Evolutionary conservation across 64 coral and sea anemone genomes (phyloP).

Genomic region (Pocillopora verrucosa): DNA sequence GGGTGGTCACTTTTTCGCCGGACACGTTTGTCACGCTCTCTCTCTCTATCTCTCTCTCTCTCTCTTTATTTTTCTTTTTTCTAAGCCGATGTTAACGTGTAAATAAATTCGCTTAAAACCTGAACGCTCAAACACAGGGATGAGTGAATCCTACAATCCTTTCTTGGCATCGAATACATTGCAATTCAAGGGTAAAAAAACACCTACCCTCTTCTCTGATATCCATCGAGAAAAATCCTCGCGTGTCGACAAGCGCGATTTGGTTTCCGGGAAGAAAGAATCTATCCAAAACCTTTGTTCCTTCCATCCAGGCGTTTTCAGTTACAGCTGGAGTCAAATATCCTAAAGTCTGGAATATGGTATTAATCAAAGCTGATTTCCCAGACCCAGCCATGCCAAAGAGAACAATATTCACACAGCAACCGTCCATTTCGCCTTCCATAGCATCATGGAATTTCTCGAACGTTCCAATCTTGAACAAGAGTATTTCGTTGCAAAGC

Average conservation of each 20-base stretch:
- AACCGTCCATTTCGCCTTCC: constrained; percentile 64
- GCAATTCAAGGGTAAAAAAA: neutral
- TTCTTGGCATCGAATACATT: neutral
- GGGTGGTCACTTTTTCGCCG: too few species aligned
- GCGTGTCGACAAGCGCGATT: constrained; percentile 63
- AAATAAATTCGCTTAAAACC: too few species aligned
- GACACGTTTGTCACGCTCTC: too few species aligned
- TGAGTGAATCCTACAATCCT: too few species aligned
- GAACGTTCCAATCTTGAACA: neutral
- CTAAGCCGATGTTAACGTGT: neutral
- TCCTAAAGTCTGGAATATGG: constrained; percentile 54
- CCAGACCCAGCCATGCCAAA: constrained; percentile 77
- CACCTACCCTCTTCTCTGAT: constrained; percentile 6
- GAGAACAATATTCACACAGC: constrained; percentile 49
- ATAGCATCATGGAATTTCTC: constrained; percentile 49
- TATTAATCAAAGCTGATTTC: constrained; percentile 84
- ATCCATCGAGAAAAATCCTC: constrained; percentile 76
- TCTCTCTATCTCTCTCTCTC: too few species aligned
- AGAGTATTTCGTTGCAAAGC: neutral
- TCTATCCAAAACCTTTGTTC: constrained; percentile 51
- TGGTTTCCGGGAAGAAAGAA: constrained; percentile 21
- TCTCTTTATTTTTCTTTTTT: too few species aligned
- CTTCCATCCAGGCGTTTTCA: constrained; percentile 52
- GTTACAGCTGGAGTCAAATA: constrained; percentile 9
- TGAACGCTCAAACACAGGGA: too few species aligned